phyloP scores from a whole-genome alignment of 2,113 vertebrate species.

The Gila orcuttii region DNA sequence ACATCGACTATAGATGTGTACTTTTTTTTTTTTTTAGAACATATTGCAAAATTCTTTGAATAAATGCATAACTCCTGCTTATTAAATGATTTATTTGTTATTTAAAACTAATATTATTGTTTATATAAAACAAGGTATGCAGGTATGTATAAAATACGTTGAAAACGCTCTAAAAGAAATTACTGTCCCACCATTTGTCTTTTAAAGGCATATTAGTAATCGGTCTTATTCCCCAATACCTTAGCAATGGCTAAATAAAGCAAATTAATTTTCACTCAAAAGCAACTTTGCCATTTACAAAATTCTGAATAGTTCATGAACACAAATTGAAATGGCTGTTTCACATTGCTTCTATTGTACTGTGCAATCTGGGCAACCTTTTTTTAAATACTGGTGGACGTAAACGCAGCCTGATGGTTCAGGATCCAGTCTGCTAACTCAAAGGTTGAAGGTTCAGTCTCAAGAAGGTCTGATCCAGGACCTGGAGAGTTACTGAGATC shows the following conservation, averaged over 20 bases:
- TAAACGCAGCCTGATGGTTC: conserved; percentile 1
- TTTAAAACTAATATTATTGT: too few species aligned
- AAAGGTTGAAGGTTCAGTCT: conserved; percentile 23
- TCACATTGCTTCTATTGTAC: not conserved
- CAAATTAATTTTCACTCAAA: not conserved
- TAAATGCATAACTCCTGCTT: not conserved
- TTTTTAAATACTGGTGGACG: not conserved
- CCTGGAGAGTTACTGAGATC: not conserved
- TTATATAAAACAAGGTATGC: too few species aligned
- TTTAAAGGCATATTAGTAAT: too few species aligned
- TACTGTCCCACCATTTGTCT: too few species aligned
- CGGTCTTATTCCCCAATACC: not conserved
- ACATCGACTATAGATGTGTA: not conserved
- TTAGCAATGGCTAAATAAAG: not conserved
- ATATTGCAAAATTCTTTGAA: not conserved
- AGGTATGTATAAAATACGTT: too few species aligned
- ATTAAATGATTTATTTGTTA: not conserved
- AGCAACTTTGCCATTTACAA: not conserved
- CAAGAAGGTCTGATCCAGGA: conserved; percentile 18
- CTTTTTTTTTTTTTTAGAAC: too few species aligned
- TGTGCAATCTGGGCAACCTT: too few species aligned
- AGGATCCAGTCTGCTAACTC: not conserved
- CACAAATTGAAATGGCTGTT: not conserved
- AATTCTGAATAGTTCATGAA: not conserved
- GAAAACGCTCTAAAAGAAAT: too few species aligned